phyloP scores from a whole-genome alignment of 2,113 vertebrate genomes.

The Strigops habroptila region DNA sequence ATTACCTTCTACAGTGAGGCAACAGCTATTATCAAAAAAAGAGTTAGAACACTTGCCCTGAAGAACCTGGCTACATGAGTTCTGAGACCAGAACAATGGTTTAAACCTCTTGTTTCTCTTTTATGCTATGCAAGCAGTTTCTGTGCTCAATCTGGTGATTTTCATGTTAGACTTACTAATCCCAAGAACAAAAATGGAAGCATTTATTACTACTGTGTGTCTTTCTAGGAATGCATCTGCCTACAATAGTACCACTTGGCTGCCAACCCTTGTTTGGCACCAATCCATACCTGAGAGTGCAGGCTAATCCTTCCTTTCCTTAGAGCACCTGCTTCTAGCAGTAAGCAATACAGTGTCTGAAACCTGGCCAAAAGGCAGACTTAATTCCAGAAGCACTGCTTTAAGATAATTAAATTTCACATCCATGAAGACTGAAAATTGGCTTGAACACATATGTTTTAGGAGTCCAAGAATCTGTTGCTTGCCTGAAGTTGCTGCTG shows the following conservation, averaged over 20 bases:
- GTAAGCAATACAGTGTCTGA: constrained; percentile 38
- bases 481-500: constrained; percentile 27
- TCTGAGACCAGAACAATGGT: background rate
- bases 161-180: background rate
- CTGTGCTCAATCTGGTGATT: background rate
- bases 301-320: constrained; percentile 52
- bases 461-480: constrained; percentile 39
- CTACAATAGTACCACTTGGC: constrained; percentile 19
- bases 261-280: constrained; percentile 48
- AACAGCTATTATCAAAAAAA: background rate
- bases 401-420: constrained; percentile 55
- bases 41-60: background rate
- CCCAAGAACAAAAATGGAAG: constrained; percentile 17
- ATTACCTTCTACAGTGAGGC: background rate
- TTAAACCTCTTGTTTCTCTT: background rate
- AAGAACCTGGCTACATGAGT: background rate
- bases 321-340: constrained; percentile 62
- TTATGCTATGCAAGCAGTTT: background rate
- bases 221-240: constrained; percentile 55
- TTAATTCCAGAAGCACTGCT: constrained; percentile 43
- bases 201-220: background rate
- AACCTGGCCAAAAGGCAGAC: constrained; percentile 49
- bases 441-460: constrained; percentile 12
- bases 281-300: constrained; percentile 44
- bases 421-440: constrained; percentile 33